These are phyloP conservation scores for Pluvianellus socialis DNA, from an alignment of 2,113 vertebrate species.

Conservation along the genomic window DNA sequence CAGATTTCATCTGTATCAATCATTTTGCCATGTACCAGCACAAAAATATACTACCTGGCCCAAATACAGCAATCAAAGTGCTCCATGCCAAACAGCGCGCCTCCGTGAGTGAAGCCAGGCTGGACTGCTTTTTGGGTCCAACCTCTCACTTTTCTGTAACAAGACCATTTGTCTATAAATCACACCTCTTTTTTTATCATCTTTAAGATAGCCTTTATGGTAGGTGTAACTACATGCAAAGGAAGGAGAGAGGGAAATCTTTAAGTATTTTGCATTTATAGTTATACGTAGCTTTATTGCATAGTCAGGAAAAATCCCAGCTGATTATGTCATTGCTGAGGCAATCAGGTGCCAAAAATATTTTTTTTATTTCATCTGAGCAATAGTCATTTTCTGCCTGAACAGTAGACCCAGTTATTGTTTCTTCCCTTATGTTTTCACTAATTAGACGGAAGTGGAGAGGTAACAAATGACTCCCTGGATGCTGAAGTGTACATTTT, in stretches of 20 bases:
- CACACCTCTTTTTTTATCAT: background rate
- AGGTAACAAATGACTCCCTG: slow-evolving; percentile 56
- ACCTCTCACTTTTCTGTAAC: background rate
- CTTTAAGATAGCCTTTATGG: background rate
- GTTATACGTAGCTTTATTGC: slow-evolving; percentile 53
- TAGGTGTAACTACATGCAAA: background rate
- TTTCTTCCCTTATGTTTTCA: slow-evolving; percentile 65
- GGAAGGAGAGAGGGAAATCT: background rate
- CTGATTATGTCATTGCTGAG: slow-evolving; percentile 72
- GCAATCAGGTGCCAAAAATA: slow-evolving; percentile 53
- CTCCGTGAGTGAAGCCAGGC: background rate
- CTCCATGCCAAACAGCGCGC: background rate
- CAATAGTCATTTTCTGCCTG: slow-evolving; percentile 57
- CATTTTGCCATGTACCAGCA: background rate
- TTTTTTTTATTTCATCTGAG: slow-evolving; percentile 36
- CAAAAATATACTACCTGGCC: slow-evolving; percentile 12
- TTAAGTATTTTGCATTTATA: slow-evolving; percentile 38
- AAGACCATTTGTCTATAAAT: background rate
- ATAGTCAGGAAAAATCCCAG: slow-evolving; percentile 67
- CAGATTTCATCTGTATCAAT: background rate
- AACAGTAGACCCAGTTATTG: slow-evolving; percentile 46
- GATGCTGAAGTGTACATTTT: slow-evolving; percentile 62
- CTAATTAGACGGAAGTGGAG: slow-evolving; percentile 62
- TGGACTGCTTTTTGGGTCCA: background rate
- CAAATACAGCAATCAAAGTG: background rate